Evolutionary conservation across 2,113 vertebrate genomes (phyloP), one percentile per base, ranked within the genome.

Genomic region (Salminus brasiliensis): DNA sequence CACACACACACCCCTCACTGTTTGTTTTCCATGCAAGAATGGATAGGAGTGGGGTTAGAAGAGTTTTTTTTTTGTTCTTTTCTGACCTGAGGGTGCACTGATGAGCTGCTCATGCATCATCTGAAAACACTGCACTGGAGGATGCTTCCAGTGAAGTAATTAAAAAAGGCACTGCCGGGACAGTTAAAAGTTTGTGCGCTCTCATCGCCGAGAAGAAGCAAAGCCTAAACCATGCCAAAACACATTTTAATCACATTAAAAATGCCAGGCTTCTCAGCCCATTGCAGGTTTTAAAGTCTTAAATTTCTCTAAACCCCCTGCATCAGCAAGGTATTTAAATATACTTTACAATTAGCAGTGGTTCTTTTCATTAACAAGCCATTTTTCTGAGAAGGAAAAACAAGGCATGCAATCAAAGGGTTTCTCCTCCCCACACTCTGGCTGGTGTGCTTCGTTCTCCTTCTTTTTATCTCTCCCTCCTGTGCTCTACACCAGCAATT

Each of bases 291-390:
- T 78, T 83, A 88, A 89, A 88, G 88, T 82, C 72, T 84, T 90
- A 90, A 78, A 91, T 91, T 92, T 90, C 72, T 89, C 83, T 78
- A 75, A 91, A 88, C 83, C 80, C 71, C 69, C 78, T 84, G 87
- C 82, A 88, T 90, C 86, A 88, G 89, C 88, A 89, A 88, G 88
- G 85, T 85, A 90, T 91, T 92, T 91, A 90, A 88, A 93, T 93
- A 92, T 91, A 91, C 89, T 89, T 87, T 81, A 90, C 91, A 91
- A 93, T 91, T 91, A 92, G 85, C 47, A 63, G 78, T 69, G 77
- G 86, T 88, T 90, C 87, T 87, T 93, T 91, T 89, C 88, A 92
- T 92, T 92, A 90, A 85, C 30, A 52, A 81, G 79, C 88, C 86
- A 86, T 84, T 88, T 87, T 91, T 86, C 83, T 55, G 88, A 87